Evolutionary conservation across 2,888 invertebrate species (phyloP).

Genomic region (Noctua fimbriata): DNA sequence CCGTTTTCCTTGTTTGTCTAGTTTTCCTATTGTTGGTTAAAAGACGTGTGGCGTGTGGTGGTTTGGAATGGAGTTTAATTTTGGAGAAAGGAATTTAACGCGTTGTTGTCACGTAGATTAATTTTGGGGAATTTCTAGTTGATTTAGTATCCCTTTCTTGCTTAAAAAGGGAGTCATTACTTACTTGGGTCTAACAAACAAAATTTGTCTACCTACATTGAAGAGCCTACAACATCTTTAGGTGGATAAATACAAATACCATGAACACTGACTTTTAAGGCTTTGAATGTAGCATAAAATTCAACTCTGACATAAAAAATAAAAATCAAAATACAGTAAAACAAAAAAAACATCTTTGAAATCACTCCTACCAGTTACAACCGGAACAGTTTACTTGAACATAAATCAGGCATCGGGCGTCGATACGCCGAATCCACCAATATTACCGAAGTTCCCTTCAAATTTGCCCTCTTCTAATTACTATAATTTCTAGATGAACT

Average conservation of each 20-base stretch:
- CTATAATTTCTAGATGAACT: slow-evolving; percentile 48
- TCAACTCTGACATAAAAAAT: not conserved
- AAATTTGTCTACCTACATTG: not conserved
- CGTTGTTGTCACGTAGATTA: slow-evolving; percentile 19
- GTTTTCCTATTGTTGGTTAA: slow-evolving; percentile 23
- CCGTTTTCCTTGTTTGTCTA: slow-evolving; percentile 47
- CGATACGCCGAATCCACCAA: slow-evolving; percentile 51
- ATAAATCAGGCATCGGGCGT: slow-evolving; percentile 68
- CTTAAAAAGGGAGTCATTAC: not conserved
- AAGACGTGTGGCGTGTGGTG: slow-evolving; percentile 28
- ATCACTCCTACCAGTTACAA: not conserved
- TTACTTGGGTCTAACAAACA: not conserved
- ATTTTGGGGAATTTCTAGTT: slow-evolving; percentile 11
- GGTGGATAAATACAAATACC: not conserved
- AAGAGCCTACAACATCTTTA: not conserved
- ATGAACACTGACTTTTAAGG: not conserved
- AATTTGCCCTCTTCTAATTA: slow-evolving; percentile 56
- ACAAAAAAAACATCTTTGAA: not conserved
- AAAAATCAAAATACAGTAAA: not conserved
- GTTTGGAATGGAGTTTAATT: slow-evolving; percentile 17
- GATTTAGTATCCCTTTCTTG: slow-evolving; percentile 1
- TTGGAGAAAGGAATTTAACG: slow-evolving; percentile 23
- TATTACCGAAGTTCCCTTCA: slow-evolving; percentile 65
- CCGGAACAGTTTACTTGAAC: slow-evolving; percentile 51
- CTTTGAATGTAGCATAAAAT: not conserved